Evolutionary conservation across 1,140 invertebrate genomes (phyloP).

Genomic region (Paraescarpia echinospica): DNA sequence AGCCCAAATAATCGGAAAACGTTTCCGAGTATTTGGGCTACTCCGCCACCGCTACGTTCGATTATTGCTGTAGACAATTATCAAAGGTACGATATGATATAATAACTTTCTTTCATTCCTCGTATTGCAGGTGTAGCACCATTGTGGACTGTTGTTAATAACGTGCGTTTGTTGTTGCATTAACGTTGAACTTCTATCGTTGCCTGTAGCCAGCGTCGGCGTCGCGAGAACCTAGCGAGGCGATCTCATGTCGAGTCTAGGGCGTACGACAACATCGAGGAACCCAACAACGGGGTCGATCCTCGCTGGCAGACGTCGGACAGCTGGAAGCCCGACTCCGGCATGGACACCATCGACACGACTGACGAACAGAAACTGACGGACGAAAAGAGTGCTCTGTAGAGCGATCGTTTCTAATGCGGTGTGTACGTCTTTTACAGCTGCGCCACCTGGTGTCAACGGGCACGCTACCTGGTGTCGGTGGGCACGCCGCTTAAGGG

Average conservation of each 20-base stretch:
- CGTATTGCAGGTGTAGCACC: background rate
- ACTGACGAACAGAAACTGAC: background rate
- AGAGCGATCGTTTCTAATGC: background rate
- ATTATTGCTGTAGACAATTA: too few species aligned
- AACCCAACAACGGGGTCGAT: background rate
- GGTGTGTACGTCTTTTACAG: constrained; percentile 4
- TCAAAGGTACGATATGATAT: too few species aligned
- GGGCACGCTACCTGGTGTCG: background rate
- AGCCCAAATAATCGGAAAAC: too few species aligned
- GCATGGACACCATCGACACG: background rate
- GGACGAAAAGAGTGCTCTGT: background rate
- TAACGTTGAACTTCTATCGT: background rate
- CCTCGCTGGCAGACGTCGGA: background rate
- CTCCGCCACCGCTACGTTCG: too few species aligned
- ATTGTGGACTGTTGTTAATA: background rate
- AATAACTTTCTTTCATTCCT: background rate
- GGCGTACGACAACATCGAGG: background rate
- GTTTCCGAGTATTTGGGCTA: too few species aligned
- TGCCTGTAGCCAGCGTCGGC: background rate
- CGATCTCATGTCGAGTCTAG: background rate
- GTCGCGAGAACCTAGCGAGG: background rate
- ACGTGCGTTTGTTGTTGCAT: background rate
- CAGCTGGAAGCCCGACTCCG: background rate
- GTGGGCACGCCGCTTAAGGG: too few species aligned
- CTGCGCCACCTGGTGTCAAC: background rate